phyloP scores from a whole-genome alignment of 1,140 invertebrate genomes.

The Harpegnathos saltator region DNA sequence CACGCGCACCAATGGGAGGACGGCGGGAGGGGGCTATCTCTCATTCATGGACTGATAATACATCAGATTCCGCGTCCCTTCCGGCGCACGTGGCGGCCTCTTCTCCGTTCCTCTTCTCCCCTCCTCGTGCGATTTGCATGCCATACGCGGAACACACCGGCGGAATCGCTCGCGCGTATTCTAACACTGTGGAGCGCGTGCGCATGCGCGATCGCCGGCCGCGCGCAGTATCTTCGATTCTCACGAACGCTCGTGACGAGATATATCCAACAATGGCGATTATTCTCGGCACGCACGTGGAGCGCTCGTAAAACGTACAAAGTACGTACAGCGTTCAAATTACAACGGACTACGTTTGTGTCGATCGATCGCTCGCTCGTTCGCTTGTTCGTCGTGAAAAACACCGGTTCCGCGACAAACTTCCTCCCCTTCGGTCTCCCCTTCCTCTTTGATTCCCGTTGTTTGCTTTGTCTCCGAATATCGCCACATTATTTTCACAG shows the following conservation, averaged over 20 bases:
- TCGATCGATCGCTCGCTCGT: conserved; percentile 17
- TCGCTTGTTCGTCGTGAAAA: neutral
- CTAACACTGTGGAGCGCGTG: conserved; percentile 13
- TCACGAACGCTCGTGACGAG: conserved; percentile 39
- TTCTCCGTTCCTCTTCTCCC: neutral
- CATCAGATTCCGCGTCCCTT: conserved; percentile 45
- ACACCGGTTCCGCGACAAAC: neutral
- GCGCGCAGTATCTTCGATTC: conserved; percentile 4
- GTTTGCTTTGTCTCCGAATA: too few relatives aligned
- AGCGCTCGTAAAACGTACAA: conserved; percentile 51
- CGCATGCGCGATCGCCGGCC: conserved; percentile 3
- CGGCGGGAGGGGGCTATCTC: conserved; percentile 60
- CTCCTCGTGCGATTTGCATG: conserved; percentile 31
- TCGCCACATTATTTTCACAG: too few relatives aligned
- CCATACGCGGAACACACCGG: conserved; percentile 17
- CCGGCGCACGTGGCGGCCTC: neutral
- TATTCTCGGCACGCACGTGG: conserved; percentile 53
- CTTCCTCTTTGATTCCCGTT: too few relatives aligned
- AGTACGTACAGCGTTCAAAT: conserved; percentile 45
- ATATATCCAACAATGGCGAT: conserved; percentile 56
- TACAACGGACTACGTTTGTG: conserved; percentile 25
- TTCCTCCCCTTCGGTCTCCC: too few relatives aligned
- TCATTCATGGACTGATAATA: conserved; percentile 76
- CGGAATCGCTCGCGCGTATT: neutral
- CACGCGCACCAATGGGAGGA: neutral